Conservation (phyloP, 92 coral and sea anemone species). For the Scolanthus callimorphus region DNA sequence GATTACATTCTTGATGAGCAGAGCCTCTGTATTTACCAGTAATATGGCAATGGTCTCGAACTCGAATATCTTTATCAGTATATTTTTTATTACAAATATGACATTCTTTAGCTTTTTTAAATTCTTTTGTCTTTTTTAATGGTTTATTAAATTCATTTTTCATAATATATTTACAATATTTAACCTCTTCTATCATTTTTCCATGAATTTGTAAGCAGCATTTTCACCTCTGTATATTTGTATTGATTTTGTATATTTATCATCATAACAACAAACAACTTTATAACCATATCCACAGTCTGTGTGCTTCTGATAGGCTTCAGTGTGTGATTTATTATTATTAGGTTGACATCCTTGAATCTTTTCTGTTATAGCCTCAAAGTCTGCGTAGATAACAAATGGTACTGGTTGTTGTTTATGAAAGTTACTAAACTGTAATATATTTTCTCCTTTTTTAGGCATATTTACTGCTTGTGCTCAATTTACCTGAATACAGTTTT, state of each 20-base stretch:
- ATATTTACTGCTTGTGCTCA: conserved; percentile 20
- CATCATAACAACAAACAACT: conserved; percentile 3
- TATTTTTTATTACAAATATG: not conserved
- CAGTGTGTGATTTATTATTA: not conserved
- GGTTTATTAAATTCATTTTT: not conserved
- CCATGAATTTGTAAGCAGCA: not conserved
- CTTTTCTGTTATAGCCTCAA: conserved; percentile 12
- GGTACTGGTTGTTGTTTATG: conserved; percentile 27
- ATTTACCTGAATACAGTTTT: conserved; percentile 20
- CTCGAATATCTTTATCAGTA: conserved; percentile 9
- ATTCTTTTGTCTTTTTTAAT: not conserved
- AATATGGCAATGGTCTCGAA: conserved; percentile 16
- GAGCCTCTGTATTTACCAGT: conserved; percentile 23
- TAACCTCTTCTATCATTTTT: not conserved
- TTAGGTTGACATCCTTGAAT: not conserved
- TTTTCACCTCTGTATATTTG: conserved; percentile 7
- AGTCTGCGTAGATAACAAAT: conserved; percentile 25
- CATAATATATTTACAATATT: not conserved
- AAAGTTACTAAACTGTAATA: conserved; percentile 4
- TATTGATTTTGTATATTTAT: not conserved
- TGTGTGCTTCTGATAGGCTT: conserved; percentile 9
- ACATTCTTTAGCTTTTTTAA: not conserved
- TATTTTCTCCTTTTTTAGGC: conserved; percentile 27
- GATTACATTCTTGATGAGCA: conserved; percentile 10
- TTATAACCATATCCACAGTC: conserved; percentile 1